phyloP scores from a whole-genome alignment of 1,140 invertebrate genomes.

The Artemia franciscana region DNA sequence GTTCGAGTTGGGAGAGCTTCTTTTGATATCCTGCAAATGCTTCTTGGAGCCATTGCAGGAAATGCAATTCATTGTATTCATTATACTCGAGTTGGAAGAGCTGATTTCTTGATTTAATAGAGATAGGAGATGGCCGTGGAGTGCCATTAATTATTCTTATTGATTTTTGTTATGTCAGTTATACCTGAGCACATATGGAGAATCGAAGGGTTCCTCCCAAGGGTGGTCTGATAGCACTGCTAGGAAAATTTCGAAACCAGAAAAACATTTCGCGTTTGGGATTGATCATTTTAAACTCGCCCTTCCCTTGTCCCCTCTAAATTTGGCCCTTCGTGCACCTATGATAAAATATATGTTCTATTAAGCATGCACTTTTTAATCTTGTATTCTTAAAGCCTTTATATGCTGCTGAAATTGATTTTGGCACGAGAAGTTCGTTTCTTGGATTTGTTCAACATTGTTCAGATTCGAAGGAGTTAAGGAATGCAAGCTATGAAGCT shows the following conservation, averaged over 20 bases:
- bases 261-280: background rate
- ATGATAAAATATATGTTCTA: background rate
- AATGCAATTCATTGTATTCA: too few species aligned
- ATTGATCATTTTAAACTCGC: background rate
- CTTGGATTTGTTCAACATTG: background rate
- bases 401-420: constrained; percentile 7
- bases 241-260: background rate
- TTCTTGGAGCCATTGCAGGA: too few species aligned
- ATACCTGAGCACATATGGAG: too few species aligned
- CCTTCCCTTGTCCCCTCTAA: background rate
- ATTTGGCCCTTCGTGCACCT: background rate
- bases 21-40: too few species aligned
- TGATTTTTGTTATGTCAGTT: too few species aligned
- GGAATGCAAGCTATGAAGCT: background rate
- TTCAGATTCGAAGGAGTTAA: background rate
- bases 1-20: too few species aligned
- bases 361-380: background rate
- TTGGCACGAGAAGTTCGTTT: background rate
- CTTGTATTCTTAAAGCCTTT: background rate
- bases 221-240: background rate
- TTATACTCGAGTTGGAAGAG: too few species aligned
- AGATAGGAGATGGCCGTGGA: too few species aligned
- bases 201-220: background rate
- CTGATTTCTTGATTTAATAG: too few species aligned
- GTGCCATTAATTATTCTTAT: too few species aligned